Evolutionary conservation across 92 coral and sea anemone species (phyloP).

Genomic region (Metridium senile): DNA sequence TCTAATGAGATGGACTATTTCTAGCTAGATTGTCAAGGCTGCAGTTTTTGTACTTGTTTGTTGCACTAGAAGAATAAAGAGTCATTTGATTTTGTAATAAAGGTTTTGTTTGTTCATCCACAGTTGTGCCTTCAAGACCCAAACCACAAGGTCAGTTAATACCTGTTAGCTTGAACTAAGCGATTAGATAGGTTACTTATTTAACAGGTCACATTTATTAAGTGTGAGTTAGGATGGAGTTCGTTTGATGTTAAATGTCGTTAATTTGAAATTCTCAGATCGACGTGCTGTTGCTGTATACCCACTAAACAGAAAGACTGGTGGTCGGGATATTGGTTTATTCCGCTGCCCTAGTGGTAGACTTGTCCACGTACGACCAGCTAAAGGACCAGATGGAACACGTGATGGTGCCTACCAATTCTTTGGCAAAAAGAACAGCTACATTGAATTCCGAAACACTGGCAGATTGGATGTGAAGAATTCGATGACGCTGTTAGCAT

Average conservation of each 20-base stretch:
- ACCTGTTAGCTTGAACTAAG: too few species aligned
- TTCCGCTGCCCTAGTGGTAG: background rate
- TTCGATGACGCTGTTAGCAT: constrained; percentile 34
- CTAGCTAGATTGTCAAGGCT: too few species aligned
- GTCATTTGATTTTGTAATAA: too few species aligned
- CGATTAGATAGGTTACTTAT: too few species aligned
- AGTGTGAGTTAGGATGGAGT: too few species aligned
- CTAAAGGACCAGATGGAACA: background rate
- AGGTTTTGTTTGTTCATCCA: background rate
- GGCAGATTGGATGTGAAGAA: constrained; percentile 69
- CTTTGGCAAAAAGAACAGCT: background rate
- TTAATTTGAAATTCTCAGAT: background rate
- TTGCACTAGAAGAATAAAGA: too few species aligned
- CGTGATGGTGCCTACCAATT: constrained; percentile 9
- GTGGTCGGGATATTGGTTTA: background rate
- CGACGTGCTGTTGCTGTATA: constrained; percentile 9
- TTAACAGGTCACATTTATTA: too few species aligned
- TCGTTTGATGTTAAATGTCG: too few species aligned
- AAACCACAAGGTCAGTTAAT: constrained; percentile 6
- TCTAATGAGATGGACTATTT: too few species aligned
- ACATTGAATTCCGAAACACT: background rate
- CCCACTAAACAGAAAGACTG: background rate
- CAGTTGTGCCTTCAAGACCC: background rate
- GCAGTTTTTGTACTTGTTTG: too few species aligned
- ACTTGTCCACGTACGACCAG: constrained; percentile 10